These are phyloP conservation scores for Etheostoma nigrum DNA, from an alignment of 2,797 vertebrate species.

Conservation along the genomic window DNA sequence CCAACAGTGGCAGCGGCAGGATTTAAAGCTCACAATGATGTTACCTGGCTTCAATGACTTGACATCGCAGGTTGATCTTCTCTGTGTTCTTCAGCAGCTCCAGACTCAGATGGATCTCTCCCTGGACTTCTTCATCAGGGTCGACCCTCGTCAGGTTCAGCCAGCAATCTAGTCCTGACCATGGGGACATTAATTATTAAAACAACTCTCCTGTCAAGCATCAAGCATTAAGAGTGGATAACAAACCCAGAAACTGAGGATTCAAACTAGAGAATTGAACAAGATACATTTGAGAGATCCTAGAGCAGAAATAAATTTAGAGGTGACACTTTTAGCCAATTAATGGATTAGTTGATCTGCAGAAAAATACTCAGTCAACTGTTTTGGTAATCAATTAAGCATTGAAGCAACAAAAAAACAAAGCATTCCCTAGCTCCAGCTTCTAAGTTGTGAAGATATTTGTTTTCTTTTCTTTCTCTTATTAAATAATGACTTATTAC, in stretches of 20 bases:
- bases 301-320: not conserved
- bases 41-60: conserved; percentile 91
- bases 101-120: conserved; percentile 90
- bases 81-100: conserved; percentile 77
- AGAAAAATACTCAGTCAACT: not conserved
- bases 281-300: not conserved
- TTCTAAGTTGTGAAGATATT: not conserved
- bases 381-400: not conserved
- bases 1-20: not conserved
- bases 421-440: not conserved
- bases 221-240: not conserved
- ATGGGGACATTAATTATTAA: not conserved
- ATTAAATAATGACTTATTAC: not conserved
- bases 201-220: not conserved
- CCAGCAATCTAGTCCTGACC: conserved; percentile 90
- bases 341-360: not conserved
- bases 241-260: not conserved
- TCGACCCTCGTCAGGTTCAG: conserved; percentile 89
- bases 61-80: conserved; percentile 85
- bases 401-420: not conserved
- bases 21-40: conserved; percentile 2
- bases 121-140: conserved; percentile 92
- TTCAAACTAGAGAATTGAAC: not conserved
- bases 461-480: not conserved
- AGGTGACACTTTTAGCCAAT: not conserved